Conservation (phyloP, 2,888 invertebrate genomes). For the Cantharis flavilabris region DNA sequence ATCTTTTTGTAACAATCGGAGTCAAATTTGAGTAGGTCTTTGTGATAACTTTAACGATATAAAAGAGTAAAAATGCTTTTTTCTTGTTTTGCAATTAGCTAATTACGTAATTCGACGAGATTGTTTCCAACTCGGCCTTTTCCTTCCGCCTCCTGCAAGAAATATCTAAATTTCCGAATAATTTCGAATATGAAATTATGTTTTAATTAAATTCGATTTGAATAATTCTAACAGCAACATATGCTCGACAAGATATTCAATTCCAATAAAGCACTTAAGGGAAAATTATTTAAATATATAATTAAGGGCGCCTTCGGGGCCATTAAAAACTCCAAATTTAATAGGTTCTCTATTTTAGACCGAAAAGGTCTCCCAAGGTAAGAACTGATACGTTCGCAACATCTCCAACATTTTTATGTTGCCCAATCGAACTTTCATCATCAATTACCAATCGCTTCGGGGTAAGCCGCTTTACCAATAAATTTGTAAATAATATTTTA, state of each 20-base stretch:
- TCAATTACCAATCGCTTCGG: background rate
- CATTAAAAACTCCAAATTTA: background rate
- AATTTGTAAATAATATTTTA: background rate
- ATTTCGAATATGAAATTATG: background rate
- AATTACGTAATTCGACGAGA: background rate
- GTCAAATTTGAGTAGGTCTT: background rate
- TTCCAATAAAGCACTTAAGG: background rate
- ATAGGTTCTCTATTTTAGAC: background rate
- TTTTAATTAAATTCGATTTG: background rate
- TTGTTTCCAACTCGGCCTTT: background rate
- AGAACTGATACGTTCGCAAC: background rate
- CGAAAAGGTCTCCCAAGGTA: background rate
- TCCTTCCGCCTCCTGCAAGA: background rate
- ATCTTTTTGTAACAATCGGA: background rate
- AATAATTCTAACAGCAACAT: background rate
- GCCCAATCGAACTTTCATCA: background rate
- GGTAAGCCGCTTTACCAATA: background rate
- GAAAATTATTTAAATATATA: background rate
- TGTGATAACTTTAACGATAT: background rate
- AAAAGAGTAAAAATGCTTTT: background rate
- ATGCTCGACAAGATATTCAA: constrained; percentile 1
- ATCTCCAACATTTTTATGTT: background rate
- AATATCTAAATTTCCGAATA: background rate
- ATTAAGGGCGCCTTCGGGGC: background rate
- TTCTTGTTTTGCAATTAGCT: background rate